phyloP scores from a whole-genome alignment of 2,888 invertebrate genomes.

The Steinernema carpocapsae region DNA sequence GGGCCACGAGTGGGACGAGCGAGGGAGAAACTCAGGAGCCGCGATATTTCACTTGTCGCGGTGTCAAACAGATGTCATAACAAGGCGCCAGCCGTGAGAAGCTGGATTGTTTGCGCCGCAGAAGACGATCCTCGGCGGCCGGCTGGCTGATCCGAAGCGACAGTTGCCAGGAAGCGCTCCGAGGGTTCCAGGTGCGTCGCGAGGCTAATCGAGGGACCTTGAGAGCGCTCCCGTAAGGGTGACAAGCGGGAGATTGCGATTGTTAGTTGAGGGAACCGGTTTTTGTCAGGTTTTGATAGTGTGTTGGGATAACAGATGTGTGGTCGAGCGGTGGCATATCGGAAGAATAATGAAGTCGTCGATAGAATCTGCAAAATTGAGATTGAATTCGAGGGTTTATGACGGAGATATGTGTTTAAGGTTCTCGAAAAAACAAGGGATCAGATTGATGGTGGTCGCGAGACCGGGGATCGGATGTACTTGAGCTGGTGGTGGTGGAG shows the following conservation, averaged over 20 bases:
- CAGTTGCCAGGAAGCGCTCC: constrained; percentile 25
- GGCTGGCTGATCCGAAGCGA: constrained; percentile 33
- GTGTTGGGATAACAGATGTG: constrained; percentile 26
- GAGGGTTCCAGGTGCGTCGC: constrained; percentile 10
- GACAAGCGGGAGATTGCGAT: not conserved
- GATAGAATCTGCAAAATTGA: constrained; percentile 24
- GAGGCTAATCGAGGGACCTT: constrained; percentile 24
- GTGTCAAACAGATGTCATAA: constrained; percentile 35
- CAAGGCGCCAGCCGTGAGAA: constrained; percentile 33
- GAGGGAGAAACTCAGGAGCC: constrained; percentile 5
- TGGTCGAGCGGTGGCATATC: constrained; percentile 12
- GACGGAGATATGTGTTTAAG: not conserved
- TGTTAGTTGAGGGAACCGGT: constrained; percentile 13
- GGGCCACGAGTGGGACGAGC: constrained; percentile 1
- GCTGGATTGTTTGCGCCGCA: constrained; percentile 24
- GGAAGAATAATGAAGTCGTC: constrained; percentile 18
- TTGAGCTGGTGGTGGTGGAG: no score
- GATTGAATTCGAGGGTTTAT: constrained; percentile 6
- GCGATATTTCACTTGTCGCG: constrained; percentile 35
- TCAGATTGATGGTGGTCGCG: not conserved
- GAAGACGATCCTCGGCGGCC: constrained; percentile 5
- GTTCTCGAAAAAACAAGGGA: no score
- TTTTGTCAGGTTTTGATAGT: constrained; percentile 32
- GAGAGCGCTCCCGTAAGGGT: not conserved
- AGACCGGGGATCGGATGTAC: not conserved